These are phyloP conservation scores for Tragelaphus oryx DNA, from an alignment of 2,797 vertebrate species.

Conservation along the genomic window DNA sequence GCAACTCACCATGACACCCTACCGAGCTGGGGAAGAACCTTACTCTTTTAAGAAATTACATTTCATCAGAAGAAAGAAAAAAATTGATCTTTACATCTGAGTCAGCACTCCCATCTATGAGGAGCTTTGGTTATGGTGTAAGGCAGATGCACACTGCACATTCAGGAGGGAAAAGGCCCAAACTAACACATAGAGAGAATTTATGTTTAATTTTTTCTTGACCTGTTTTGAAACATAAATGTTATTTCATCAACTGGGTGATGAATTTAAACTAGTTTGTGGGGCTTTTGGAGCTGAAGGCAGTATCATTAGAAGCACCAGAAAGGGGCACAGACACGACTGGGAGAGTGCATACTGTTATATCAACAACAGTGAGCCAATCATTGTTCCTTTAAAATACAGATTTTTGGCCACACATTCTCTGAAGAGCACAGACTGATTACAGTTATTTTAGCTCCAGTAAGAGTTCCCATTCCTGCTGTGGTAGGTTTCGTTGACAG, in stretches of 20 bases:
- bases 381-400: background rate
- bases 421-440: background rate
- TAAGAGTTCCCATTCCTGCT: background rate
- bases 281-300: background rate
- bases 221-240: background rate
- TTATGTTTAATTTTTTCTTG: background rate
- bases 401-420: background rate
- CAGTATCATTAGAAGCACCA: background rate
- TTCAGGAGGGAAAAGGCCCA: background rate
- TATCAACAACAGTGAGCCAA: background rate
- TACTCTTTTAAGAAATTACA: background rate
- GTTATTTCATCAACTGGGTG: background rate
- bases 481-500: background rate
- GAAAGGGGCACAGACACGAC: background rate
- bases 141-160: background rate
- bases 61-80: background rate
- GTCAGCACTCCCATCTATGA: background rate
- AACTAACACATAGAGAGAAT: background rate
- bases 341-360: background rate
- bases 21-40: background rate
- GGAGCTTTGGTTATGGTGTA: fast-evolving
- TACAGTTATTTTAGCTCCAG: background rate
- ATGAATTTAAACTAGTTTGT: background rate
- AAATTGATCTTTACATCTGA: background rate
- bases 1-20: background rate